phyloP scores from a whole-genome alignment of 1,140 invertebrate species.

The Papilio dardanus region DNA sequence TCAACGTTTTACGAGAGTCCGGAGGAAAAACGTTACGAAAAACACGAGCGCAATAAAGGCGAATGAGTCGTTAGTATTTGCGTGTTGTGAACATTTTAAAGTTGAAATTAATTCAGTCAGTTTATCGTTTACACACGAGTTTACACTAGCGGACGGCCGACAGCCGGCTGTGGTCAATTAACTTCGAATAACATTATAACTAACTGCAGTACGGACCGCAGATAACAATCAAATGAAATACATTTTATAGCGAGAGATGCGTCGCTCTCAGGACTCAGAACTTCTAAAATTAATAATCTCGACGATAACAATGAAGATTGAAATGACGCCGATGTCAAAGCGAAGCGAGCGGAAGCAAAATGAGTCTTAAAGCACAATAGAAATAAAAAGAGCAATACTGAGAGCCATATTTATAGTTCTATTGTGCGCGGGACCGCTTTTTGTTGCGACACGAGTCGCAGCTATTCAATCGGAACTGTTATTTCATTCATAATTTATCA shows the following conservation, averaged over 20 bases:
- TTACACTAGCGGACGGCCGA: constrained; percentile 53
- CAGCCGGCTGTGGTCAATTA: constrained; percentile 60
- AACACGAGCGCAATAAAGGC: constrained; percentile 64
- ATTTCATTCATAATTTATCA: constrained; percentile 76
- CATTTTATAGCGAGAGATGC: not conserved
- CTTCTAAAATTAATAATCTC: constrained; percentile 58
- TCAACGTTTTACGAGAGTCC: constrained; percentile 59
- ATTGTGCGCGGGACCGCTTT: constrained; percentile 67
- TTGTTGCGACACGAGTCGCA: constrained; percentile 67
- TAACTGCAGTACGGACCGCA: constrained; percentile 59
- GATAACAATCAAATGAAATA: constrained; percentile 63
- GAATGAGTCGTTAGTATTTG: constrained; percentile 53
- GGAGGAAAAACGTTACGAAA: constrained; percentile 64
- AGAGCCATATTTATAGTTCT: constrained; percentile 71
- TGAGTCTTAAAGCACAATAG: constrained; percentile 56
- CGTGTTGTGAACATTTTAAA: constrained; percentile 60
- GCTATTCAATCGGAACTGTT: constrained; percentile 68
- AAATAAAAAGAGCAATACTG: constrained; percentile 63
- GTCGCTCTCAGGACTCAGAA: not conserved
- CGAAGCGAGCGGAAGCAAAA: constrained; percentile 59
- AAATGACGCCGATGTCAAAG: constrained; percentile 51
- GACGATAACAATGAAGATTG: constrained; percentile 57
- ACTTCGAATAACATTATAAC: constrained; percentile 69
- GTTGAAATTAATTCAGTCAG: constrained; percentile 61
- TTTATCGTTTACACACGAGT: constrained; percentile 62